Evolutionary conservation across 2,113 vertebrate genomes (phyloP).

Genomic region (Pungitius pungitius): DNA sequence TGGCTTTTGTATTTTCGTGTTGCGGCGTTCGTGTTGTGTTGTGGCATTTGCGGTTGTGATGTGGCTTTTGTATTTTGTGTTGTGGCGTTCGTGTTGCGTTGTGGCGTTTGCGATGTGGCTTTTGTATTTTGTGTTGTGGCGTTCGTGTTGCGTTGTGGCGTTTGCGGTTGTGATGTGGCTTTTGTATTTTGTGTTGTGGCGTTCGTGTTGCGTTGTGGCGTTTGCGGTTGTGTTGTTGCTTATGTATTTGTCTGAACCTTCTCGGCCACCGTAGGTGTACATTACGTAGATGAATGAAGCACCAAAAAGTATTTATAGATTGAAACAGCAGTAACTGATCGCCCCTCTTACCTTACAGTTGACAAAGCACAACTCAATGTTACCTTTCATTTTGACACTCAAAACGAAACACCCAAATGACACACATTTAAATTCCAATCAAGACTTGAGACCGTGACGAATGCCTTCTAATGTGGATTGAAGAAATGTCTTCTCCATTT

Average conservation of each 20-base stretch:
- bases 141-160: no score
- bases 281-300: background rate
- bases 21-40: no score
- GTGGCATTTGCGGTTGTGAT: no score
- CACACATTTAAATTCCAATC: conserved; percentile 35
- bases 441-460: background rate
- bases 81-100: no score
- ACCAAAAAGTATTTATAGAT: background rate
- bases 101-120: no score
- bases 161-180: no score
- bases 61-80: no score
- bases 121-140: no score
- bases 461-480: background rate
- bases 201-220: background rate
- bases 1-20: no score
- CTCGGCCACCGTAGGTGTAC: no score
- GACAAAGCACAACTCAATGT: background rate
- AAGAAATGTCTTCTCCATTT: background rate
- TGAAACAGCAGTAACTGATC: background rate
- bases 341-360: background rate
- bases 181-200: no score
- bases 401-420: conserved; percentile 4
- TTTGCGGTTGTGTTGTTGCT: background rate
- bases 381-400: background rate
- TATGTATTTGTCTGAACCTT: no score